These are phyloP conservation scores for Nettapus auritus DNA, from an alignment of 2,113 vertebrate genomes.

Conservation along the genomic window DNA sequence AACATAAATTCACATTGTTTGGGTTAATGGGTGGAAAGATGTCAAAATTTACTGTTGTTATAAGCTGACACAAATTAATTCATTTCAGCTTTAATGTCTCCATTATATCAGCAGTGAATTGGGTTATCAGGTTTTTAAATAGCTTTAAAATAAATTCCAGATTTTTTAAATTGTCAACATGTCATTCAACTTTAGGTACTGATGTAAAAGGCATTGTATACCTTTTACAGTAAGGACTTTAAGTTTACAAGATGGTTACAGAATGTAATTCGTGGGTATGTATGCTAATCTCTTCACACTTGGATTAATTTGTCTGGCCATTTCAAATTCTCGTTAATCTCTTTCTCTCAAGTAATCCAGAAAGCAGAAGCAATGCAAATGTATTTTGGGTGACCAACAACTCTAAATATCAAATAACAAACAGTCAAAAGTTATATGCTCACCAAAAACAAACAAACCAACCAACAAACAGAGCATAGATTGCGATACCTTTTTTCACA, in stretches of 20 bases:
- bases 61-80: not conserved
- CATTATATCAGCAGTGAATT: not conserved
- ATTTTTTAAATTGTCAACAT: not conserved
- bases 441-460: not conserved
- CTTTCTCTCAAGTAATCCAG: not conserved
- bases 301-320: conserved; percentile 2
- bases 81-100: not conserved
- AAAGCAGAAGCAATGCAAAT: conserved; percentile 4
- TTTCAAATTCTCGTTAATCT: conserved; percentile 2
- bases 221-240: not conserved
- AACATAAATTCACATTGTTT: not conserved
- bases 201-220: not conserved
- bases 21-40: not conserved
- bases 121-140: not conserved
- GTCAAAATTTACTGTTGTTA: not conserved
- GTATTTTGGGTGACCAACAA: not conserved
- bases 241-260: not conserved
- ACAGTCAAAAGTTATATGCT: not conserved
- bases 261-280: not conserved
- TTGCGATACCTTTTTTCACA: not conserved
- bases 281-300: not conserved
- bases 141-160: not conserved
- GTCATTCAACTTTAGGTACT: not conserved
- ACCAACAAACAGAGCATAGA: not conserved
- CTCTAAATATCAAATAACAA: not conserved